Evolutionary conservation across 2,888 invertebrate genomes (phyloP), one percentile per base, ranked within the genome.

Genomic region (Drosophila suboccidentalis): DNA sequence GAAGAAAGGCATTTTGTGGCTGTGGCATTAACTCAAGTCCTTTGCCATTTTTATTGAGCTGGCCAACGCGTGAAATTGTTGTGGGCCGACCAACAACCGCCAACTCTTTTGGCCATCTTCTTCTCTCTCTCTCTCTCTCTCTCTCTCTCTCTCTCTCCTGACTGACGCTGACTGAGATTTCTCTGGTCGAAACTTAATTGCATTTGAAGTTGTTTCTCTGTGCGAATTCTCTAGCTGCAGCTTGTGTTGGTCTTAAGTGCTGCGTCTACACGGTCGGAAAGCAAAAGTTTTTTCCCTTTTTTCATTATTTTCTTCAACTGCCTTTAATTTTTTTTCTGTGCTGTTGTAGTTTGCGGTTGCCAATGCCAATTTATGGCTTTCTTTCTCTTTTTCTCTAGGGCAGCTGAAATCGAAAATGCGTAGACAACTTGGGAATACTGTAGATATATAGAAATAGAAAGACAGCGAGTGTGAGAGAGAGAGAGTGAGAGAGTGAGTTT

Each of bases 351-450:
- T 65, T 80, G 87, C 58, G 78, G 77, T 72, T 89, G 82, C 86
- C 82, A 85, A 70, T 87, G 89, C 86, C 89, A 89, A 87, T 86
- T 87, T 78, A 81, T 79, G 67, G 73, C 68, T 71, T 60, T 64
- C 73, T 61, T 51, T 53, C 32, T 53, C 15, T 19, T 19, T 36
- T 47, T 41, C 55, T 54, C 44, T 64, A 38, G 60, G 75, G 79
- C 73, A 51, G 61, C 78, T 82, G 80, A 86, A 86, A 89, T 89
- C 86, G 90, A 87, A 87, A 87, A 89, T 89, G 80, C 88, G 88
- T 75, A 66, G 63, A 19, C 54, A 58, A 63, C 89, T 54, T 63
- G 87, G 85, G 87, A 77, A 82, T 78, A 70, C 54, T 43, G 39
- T 44, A 74, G 39, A 26, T 32, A 63, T n/a, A 44, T 36, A 68